Conservation (phyloP, 2,797 vertebrate genomes). For the Ptychadena robeensis region DNA sequence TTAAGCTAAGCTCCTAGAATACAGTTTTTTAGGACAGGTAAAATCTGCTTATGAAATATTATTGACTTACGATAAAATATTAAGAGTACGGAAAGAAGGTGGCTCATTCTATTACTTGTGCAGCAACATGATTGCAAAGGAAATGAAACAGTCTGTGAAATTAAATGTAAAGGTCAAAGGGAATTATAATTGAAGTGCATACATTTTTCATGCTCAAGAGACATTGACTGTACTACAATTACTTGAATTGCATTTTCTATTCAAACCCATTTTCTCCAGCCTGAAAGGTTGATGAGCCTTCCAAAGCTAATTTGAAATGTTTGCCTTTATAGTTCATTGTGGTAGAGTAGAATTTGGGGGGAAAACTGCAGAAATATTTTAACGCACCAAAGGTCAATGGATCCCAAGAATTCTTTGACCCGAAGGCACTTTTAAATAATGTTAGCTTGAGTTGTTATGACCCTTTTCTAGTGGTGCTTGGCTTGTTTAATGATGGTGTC, state of each 20-base stretch:
- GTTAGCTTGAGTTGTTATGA: not conserved
- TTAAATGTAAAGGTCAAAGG: constrained; percentile 61
- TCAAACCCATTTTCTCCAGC: constrained; percentile 48
- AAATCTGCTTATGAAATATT: constrained; percentile 57
- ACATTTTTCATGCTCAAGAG: constrained; percentile 57
- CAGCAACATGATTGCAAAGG: constrained; percentile 57
- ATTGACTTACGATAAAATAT: constrained; percentile 64
- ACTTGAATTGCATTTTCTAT: constrained; percentile 59
- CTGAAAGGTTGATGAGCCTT: constrained; percentile 46
- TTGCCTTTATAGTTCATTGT: constrained; percentile 49
- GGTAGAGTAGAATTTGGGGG: constrained; percentile 21
- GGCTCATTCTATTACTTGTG: constrained; percentile 59
- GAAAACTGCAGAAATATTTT: constrained; percentile 29
- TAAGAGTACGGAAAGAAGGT: constrained; percentile 58
- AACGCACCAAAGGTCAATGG: constrained; percentile 27
- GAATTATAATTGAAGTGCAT: constrained; percentile 59
- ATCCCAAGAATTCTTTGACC: not conserved
- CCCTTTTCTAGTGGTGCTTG: not conserved
- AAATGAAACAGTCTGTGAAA: constrained; percentile 56
- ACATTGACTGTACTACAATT: constrained; percentile 55
- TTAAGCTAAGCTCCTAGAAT: constrained; percentile 56
- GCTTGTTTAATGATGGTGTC: not conserved
- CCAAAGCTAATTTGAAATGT: constrained; percentile 42
- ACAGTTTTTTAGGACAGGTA: constrained; percentile 58
- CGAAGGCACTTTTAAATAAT: not conserved